phyloP scores from a whole-genome alignment of 2,888 invertebrate genomes.

The Halocaridina rubra region DNA sequence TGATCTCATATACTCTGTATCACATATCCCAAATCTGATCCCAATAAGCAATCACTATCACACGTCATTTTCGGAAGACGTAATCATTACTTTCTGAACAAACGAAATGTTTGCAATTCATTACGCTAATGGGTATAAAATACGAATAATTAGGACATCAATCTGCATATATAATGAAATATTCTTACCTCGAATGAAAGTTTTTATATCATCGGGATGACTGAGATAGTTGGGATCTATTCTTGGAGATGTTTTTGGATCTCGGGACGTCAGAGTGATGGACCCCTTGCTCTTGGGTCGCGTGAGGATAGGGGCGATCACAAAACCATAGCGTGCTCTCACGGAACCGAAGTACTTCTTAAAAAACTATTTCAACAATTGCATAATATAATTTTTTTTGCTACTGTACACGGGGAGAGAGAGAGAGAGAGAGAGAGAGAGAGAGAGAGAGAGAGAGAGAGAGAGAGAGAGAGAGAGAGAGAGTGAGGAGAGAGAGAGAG shows the following conservation, averaged over 20 bases:
- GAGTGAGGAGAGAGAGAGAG: constrained; percentile 27
- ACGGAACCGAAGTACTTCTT: constrained; percentile 75
- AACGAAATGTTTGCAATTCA: too few relatives aligned
- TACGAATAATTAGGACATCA: too few relatives aligned
- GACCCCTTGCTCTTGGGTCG: constrained; percentile 87
- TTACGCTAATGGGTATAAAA: too few relatives aligned
- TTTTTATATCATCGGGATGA: constrained; percentile 83
- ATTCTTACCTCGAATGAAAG: constrained; percentile 78
- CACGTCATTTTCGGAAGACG: too few relatives aligned
- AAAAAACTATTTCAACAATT: constrained; percentile 62
- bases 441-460: constrained; percentile 14
- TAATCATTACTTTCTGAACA: too few relatives aligned
- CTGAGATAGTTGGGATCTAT: constrained; percentile 93
- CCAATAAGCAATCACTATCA: too few relatives aligned
- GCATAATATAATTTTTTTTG: too few relatives aligned
- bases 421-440: constrained; percentile 14
- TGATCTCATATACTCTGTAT: too few relatives aligned
- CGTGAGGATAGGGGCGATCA: constrained; percentile 88
- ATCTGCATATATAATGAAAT: too few relatives aligned
- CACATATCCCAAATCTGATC: too few relatives aligned
- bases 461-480: constrained; percentile 13
- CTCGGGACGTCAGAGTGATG: constrained; percentile 79
- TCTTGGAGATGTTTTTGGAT: constrained; percentile 85
- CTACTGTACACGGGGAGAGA: too few relatives aligned
- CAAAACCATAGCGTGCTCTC: constrained; percentile 81